phyloP scores from a whole-genome alignment of 1,140 invertebrate species.

The Ditylenchus dipsaci region DNA sequence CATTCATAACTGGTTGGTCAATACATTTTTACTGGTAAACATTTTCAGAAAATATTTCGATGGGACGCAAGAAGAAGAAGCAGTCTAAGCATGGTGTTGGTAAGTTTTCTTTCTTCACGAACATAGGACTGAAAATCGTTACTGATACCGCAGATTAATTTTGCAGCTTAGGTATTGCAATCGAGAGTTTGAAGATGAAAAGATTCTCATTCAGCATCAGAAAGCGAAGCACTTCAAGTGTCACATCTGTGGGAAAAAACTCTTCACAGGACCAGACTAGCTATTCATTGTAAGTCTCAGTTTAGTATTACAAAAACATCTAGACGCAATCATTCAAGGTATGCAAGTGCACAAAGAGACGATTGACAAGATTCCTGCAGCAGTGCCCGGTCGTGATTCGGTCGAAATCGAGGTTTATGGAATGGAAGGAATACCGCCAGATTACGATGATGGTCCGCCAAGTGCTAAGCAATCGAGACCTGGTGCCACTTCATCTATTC shows the following conservation, averaged over 20 bases:
- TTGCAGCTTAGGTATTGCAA: slow-evolving; percentile 83
- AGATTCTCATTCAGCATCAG: slow-evolving; percentile 99
- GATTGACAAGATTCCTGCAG: slow-evolving; percentile 98
- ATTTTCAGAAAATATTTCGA: slow-evolving; percentile 59
- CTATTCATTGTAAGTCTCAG: slow-evolving; percentile 82
- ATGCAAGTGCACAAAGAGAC: slow-evolving; percentile 99
- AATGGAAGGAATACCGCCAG: slow-evolving; percentile 97
- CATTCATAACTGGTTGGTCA: not conserved
- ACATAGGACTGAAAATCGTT: no score
- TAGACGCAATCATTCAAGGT: not conserved
- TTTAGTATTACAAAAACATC: no score
- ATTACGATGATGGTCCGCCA: slow-evolving; percentile 56
- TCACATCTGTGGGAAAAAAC: slow-evolving; percentile 98
- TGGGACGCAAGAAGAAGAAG: slow-evolving; percentile 99
- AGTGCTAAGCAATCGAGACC: slow-evolving; percentile 22
- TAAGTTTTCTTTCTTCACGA: slow-evolving; percentile 67
- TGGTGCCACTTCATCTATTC: slow-evolving; percentile 1
- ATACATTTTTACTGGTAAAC: not conserved
- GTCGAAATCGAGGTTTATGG: slow-evolving; percentile 99
- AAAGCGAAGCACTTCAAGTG: slow-evolving; percentile 99
- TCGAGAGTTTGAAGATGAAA: slow-evolving; percentile 99
- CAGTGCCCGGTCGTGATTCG: slow-evolving; percentile 90
- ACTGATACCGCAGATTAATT: no score
- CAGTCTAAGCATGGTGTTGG: slow-evolving; percentile 99
- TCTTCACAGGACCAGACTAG: slow-evolving; percentile 84